These are phyloP conservation scores for Mormyrus proboscirostris DNA, from an alignment of 2,797 vertebrate species.

Conservation along the genomic window DNA sequence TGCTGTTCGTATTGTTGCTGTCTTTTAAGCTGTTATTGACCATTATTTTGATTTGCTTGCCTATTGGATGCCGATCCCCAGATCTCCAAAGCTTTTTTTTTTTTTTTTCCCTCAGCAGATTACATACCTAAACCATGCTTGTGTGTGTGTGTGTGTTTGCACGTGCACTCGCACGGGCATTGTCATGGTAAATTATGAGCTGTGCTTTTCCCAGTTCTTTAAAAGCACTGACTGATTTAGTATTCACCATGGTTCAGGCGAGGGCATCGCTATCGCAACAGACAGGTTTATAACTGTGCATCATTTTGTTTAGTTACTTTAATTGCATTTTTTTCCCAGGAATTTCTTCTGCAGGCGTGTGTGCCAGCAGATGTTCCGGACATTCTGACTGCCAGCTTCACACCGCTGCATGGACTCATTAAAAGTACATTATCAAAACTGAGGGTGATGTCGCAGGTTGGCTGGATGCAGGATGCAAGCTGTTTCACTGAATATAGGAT, in stretches of 20 bases:
- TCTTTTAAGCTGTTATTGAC: background rate
- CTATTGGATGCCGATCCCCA: background rate
- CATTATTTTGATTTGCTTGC: constrained; percentile 13
- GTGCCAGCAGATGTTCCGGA: background rate
- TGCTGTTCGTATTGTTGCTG: background rate
- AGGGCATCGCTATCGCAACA: background rate
- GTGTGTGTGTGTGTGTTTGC: background rate
- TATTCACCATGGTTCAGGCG: background rate
- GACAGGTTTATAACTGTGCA: background rate
- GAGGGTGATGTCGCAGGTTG: background rate
- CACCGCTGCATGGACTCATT: background rate
- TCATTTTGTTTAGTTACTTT: background rate
- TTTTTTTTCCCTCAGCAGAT: background rate
- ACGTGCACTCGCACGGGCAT: background rate
- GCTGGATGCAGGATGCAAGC: background rate
- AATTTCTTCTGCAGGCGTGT: background rate
- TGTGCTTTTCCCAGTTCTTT: background rate
- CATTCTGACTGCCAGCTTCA: background rate
- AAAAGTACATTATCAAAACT: background rate
- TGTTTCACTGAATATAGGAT: background rate
- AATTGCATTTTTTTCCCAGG: background rate
- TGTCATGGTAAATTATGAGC: background rate
- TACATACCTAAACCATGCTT: background rate
- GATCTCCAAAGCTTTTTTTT: background rate
- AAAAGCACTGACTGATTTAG: background rate